These are phyloP conservation scores for Struthidea cinerea DNA, from an alignment of 2,113 vertebrate genomes.

Conservation along the genomic window DNA sequence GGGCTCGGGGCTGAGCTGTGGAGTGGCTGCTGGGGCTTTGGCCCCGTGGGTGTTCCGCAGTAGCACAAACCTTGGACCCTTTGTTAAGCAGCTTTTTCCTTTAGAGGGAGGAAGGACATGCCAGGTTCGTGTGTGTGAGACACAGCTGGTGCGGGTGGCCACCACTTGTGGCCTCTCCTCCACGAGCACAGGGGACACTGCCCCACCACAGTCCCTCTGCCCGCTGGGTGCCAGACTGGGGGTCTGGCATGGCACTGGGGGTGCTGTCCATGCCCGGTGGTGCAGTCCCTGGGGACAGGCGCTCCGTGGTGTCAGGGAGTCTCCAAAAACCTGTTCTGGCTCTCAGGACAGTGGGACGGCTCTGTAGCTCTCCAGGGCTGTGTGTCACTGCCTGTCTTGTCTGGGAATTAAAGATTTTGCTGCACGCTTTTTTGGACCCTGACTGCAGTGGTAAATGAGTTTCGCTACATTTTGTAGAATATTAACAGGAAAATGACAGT, in stretches of 20 bases:
- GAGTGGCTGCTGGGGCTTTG: accelerated
- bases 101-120: neutral
- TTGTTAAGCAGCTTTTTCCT: neutral
- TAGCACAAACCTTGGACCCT: neutral
- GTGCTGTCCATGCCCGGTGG: accelerated
- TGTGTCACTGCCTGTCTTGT: neutral
- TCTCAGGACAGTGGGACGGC: accelerated
- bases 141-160: neutral
- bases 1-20: neutral
- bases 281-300: neutral
- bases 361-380: neutral
- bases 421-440: neutral
- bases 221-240: neutral
- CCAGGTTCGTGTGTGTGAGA: accelerated
- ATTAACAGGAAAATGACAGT: neutral
- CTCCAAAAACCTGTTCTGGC: neutral
- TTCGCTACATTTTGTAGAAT: neutral
- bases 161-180: too few species aligned
- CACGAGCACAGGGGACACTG: neutral
- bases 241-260: neutral
- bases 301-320: neutral
- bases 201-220: accelerated
- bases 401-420: neutral
- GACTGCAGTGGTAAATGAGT: neutral
- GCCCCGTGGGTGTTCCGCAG: accelerated